Evolutionary conservation across 2,113 vertebrate species (phyloP), one percentile per base, ranked within the genome.

Genomic region (Lepus americanus): DNA sequence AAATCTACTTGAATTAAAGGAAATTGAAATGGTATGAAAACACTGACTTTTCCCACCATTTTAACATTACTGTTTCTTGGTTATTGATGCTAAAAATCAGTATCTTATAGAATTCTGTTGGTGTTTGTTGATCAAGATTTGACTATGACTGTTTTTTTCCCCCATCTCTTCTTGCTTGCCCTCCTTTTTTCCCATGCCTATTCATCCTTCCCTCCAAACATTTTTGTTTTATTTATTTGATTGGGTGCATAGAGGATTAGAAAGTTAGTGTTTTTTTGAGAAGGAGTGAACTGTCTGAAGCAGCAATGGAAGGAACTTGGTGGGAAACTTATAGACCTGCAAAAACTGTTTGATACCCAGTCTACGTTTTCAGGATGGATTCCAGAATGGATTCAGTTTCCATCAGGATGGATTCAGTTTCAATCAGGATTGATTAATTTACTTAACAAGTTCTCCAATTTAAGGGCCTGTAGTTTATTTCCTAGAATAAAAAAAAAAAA

Each of bases 181-280:
- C 10, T 5, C 29, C 22, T 25, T 78, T n/a, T 74, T 69, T 23
- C 4, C 25, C 20, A 13, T 25, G 59, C 49, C 14, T 5, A 3
- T 13, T 82, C 69, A 55, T 79, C 4, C 13, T 63, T 67, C 19
- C 66, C 29, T 51, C 7, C 7, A 97, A 17, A 63, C 85, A 91
- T 82, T 93, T 96, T 89, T 33, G 59, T 95, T 86, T 89, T 90
- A 44, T 67, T 79, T 82, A 74, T 76, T 95, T 84, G 23, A 61
- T 76, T 89, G 29, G 19, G 22, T 87, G 1, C 33, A 74, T 91
- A 74, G 84, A 94, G 3, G 36, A 80, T 74, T 87, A 67, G 85
- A 55, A 86, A 10, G 23, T 85, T 92, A 89, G 27, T 76, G 31
- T 55, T 93, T 49, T n/a, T 6, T 17, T 31, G 49, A 81, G 53